These are phyloP conservation scores for Euclidia mi DNA, from an alignment of 2,888 invertebrate species.

Conservation along the genomic window DNA sequence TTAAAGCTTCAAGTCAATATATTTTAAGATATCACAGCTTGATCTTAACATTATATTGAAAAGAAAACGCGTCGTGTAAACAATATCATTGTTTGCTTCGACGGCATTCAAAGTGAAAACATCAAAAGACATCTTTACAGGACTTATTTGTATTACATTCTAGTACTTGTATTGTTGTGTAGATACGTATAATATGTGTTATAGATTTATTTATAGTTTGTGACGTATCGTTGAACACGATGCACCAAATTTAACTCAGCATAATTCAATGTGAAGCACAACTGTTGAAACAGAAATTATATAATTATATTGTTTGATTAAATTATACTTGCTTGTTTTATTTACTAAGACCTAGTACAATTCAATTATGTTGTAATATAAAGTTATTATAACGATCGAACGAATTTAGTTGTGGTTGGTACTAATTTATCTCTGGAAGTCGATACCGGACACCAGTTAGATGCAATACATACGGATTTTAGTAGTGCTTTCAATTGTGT, in stretches of 20 bases:
- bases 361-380: too few relatives aligned
- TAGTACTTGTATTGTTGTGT: slow-evolving; percentile 8
- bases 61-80: too few relatives aligned
- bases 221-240: slow-evolving; percentile 12
- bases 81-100: too few relatives aligned
- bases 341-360: neutral
- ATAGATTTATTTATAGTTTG: slow-evolving; percentile 15
- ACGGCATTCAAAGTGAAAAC: neutral
- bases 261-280: slow-evolving; percentile 37
- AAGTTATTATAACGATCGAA: too few relatives aligned
- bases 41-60: too few relatives aligned
- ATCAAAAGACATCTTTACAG: slow-evolving; percentile 6
- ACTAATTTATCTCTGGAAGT: too few relatives aligned
- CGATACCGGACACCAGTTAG: too few relatives aligned
- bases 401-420: too few relatives aligned
- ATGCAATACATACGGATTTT: too few relatives aligned
- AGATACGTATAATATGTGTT: slow-evolving; percentile 1
- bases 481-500: too few relatives aligned
- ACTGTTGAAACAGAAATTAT: slow-evolving; percentile 48
- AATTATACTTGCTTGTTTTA: slow-evolving; percentile 6
- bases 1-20: too few relatives aligned
- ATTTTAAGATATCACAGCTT: too few relatives aligned
- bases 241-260: slow-evolving; percentile 23
- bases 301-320: slow-evolving; percentile 41
- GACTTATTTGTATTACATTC: slow-evolving; percentile 11